Base-by-base conservation (phyloP, 1,140 invertebrate species). In the Gonatopus flavifemur region DNA sequence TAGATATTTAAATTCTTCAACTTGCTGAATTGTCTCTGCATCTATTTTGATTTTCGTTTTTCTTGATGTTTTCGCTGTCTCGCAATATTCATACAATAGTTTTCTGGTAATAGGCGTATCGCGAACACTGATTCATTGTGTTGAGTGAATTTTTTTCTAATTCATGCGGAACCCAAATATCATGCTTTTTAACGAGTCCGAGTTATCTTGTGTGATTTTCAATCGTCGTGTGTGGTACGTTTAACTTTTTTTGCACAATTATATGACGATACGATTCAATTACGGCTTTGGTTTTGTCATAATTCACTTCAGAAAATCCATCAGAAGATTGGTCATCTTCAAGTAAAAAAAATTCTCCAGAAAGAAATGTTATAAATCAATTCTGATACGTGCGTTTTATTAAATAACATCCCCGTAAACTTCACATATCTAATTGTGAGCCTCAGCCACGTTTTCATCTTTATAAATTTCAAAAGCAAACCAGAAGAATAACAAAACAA, bases 321-420 rank as follows among this genome's bases (percentile, higher is more conserved):
- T 31, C 47, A 28, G 47, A 49, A 28, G 37, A 31, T 49, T 41
- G 16, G 8, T 38, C 16, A 16, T 38, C 9, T 38, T 38, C 20
- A 6, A 38, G 36, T 38, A 19, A 38, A 18, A 46, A 37, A 37
- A n/a, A n/a, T n/a, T 46, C 13, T 25, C 21, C 43, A 36, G 32
- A 25, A 46, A 20, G 33, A 46, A 46, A 46, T 46, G 35, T 46
- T 24, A 16, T 35, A 36, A 46, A 36, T 8, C 20, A 46, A 37
- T 46, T 36, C 35, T 46, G 33, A 46, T 10, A 36, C 24, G 20
- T 35, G 21, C 31, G 30, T 36, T 46, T 33, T 46, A 10, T 46
- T 46, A 46, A 46, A 36, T n/a, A n/a, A n/a, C n/a, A n/a, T n/a
- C n/a, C n/a, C n/a, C n/a, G n/a, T n/a, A n/a, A n/a, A n/a, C n/a